Percentiles rank a stretch among this genome's conserved stretches.
Evolutionary conservation across 2,888 invertebrate species (phyloP).

Genomic region (Sesia apiformis): DNA sequence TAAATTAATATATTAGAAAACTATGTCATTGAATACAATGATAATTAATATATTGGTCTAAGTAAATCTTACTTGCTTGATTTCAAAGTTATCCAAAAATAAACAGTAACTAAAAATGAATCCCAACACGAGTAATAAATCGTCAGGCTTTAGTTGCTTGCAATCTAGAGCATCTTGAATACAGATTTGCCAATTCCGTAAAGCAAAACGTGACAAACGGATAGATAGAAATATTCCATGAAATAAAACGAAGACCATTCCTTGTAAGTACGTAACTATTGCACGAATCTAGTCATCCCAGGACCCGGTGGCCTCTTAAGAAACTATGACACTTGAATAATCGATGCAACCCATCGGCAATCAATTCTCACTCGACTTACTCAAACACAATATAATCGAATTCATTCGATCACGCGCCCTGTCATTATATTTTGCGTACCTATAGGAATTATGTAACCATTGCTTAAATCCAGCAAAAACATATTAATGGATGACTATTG

Average conservation of each 20-base stretch:
- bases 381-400: conserved; percentile 3
- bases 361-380: conserved; percentile 5
- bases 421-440: neutral
- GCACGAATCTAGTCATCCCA: conserved; percentile 18
- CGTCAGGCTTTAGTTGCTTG: conserved; percentile 8
- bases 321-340: conserved; percentile 20
- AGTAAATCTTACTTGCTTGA: too few species aligned
- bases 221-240: conserved; percentile 10
- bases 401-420: neutral
- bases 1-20: too few species aligned
- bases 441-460: neutral
- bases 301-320: conserved; percentile 12
- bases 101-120: too few species aligned
- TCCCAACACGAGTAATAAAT: conserved; percentile 21
- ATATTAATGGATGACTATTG: too few species aligned
- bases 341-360: conserved; percentile 19
- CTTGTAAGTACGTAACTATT: neutral
- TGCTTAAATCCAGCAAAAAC: neutral
- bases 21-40: too few species aligned
- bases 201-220: neutral
- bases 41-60: too few species aligned
- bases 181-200: neutral
- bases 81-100: too few species aligned
- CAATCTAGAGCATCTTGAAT: neutral
- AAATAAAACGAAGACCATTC: conserved; percentile 7